phyloP scores from a whole-genome alignment of 1,140 invertebrate species.

The Muscidifurax raptorellus region DNA sequence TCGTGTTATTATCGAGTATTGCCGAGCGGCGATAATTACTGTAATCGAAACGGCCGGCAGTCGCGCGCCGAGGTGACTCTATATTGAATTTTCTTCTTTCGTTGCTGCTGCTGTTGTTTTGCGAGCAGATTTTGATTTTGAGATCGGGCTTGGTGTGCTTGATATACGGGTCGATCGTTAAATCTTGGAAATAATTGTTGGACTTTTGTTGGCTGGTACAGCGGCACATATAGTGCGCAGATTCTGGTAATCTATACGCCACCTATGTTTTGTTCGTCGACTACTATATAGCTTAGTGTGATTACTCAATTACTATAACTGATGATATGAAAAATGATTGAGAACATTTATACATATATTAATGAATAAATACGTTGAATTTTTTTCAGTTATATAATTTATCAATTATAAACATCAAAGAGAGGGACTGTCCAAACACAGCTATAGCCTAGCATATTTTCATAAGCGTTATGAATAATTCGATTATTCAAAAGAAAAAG shows the following conservation, averaged over 20 bases:
- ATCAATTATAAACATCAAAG: background rate
- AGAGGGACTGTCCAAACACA: background rate
- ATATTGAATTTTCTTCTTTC: constrained; percentile 24
- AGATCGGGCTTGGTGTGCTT: background rate
- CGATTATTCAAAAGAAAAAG: background rate
- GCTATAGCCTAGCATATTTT: background rate
- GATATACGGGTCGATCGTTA: constrained; percentile 26
- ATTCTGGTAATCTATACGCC: no score
- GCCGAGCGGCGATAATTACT: constrained; percentile 43
- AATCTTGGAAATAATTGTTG: background rate
- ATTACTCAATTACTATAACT: no score
- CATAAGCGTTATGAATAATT: background rate
- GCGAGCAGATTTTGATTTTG: background rate
- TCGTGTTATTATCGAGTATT: constrained; percentile 47
- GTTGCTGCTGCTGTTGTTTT: background rate
- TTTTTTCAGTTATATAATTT: background rate
- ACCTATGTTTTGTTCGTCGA: no score
- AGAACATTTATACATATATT: no score
- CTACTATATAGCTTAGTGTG: no score
- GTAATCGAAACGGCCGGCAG: constrained; percentile 48
- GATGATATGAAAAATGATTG: no score
- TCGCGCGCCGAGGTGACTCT: background rate
- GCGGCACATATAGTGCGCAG: no score
- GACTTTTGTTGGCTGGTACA: no score
- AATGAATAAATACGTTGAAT: no score